phyloP scores from a whole-genome alignment of 2,888 invertebrate species.

The Drosophila koepferae region DNA sequence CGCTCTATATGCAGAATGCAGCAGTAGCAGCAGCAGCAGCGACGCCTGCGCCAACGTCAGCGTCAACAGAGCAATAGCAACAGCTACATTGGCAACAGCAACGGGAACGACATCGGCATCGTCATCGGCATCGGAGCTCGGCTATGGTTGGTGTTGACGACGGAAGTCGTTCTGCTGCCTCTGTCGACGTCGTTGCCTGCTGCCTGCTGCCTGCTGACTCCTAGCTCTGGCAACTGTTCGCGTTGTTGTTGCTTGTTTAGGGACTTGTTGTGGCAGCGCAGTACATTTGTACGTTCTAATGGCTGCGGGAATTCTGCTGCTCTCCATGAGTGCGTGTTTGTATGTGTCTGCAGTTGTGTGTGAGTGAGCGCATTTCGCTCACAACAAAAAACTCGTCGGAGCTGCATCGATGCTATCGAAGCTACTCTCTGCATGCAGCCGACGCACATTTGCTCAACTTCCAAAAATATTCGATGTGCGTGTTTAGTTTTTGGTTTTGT shows the following conservation, averaged over 20 bases:
- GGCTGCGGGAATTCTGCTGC: slow-evolving; percentile 48
- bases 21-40: slow-evolving; percentile 31
- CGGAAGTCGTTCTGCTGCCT: slow-evolving; percentile 65
- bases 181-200: slow-evolving; percentile 9
- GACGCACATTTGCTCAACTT: slow-evolving; percentile 27
- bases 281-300: slow-evolving; percentile 74
- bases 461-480: slow-evolving; percentile 16
- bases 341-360: slow-evolving; percentile 13
- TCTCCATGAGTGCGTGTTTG: slow-evolving; percentile 17
- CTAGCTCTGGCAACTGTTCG: slow-evolving; percentile 17
- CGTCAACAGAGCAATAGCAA: not conserved
- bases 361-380: slow-evolving; percentile 35
- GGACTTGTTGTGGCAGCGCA: slow-evolving; percentile 77
- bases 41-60: not conserved
- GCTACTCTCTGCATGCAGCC: slow-evolving; percentile 46
- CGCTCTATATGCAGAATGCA: slow-evolving; percentile 79
- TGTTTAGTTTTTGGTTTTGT: slow-evolving; percentile 10
- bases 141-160: slow-evolving; percentile 62
- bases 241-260: slow-evolving; percentile 74
- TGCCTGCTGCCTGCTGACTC: slow-evolving; percentile 17
- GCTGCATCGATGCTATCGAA: slow-evolving; percentile 53
- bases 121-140: slow-evolving; percentile 36
- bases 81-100: slow-evolving; percentile 13
- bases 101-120: slow-evolving; percentile 2
- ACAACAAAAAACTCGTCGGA: slow-evolving; percentile 42